Base-by-base conservation (phyloP, 1,140 invertebrate species). In the Ceratitis capitata region DNA sequence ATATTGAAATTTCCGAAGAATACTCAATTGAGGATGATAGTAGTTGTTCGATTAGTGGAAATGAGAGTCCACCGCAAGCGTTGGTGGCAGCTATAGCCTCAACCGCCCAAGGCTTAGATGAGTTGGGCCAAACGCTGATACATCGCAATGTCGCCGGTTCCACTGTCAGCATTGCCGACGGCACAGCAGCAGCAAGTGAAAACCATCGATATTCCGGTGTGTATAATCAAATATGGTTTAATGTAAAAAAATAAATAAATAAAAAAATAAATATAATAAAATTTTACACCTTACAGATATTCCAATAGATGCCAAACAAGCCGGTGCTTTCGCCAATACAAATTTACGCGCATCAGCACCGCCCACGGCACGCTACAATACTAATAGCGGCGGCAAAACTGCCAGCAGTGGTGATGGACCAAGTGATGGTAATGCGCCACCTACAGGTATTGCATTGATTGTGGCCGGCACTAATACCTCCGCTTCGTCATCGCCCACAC, bases 21-120 rank as follows among this genome's bases (percentile, higher is more conserved):
- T 89, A 87, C 85, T 87, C 87, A 32, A 84, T 89, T 39, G 89
- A 90, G 23, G 89, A 89, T 58, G 89, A 90, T 29, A 89, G 89
- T 61, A 90, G 89, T 84, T 90, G 88, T 49, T 89, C 89, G 16
- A 88, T 91, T 23, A 90, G 88, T 85, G 89, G 89, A 83, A 90
- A 90, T 74, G 89, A 90, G 85, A 90, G 89, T 89, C 89, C 88
- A 51, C 88, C 88, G 1, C 87, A 88, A 29, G 39, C 39, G 39
- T n/a, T 39, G 58, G 29, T 19, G 1, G 69, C 74, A 42, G 45
- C 56, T 5, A 49, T 64, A 32, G 56, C 85, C 14, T 82, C 39
- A 3, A 19, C 23, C 10, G 23, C n/a, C 51, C 42, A 39, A 6
- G 39, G 2, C 39, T 23, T 78, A 9, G 82, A 85, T 2, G 85